These are phyloP conservation scores for Cranoglanis bouderius DNA, from an alignment of 2,113 vertebrate genomes.

Conservation along the genomic window DNA sequence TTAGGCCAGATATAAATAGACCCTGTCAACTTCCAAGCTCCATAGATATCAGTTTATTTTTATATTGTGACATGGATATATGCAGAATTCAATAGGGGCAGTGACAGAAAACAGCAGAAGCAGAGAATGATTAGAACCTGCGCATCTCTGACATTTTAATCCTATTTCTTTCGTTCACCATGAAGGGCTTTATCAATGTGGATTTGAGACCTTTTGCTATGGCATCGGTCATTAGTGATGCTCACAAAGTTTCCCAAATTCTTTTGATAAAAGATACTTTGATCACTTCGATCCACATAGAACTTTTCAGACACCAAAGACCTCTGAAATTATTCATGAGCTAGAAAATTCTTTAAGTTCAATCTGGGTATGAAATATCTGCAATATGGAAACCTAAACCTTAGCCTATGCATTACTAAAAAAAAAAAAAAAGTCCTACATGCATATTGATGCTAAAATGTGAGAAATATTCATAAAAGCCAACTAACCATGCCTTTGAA, in stretches of 20 bases:
- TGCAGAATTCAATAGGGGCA: background rate
- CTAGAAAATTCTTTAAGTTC: background rate
- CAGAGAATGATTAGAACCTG: background rate
- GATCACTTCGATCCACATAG: background rate
- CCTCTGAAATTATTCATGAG: background rate
- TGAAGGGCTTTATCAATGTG: constrained; percentile 3
- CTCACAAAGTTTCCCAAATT: constrained; percentile 16
- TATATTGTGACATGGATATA: background rate
- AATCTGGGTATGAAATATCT: background rate
- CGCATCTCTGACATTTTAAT: constrained; percentile 13
- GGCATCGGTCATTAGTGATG: constrained; percentile 19
- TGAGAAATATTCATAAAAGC: constrained; percentile 4
- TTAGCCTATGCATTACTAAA: background rate
- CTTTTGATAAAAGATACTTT: constrained; percentile 17
- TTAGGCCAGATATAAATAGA: background rate
- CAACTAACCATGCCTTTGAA: background rate
- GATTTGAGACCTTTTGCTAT: constrained; percentile 22
- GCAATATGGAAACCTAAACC: background rate
- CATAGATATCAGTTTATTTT: background rate
- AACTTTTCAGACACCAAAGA: constrained; percentile 9
- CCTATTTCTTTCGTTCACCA: background rate
- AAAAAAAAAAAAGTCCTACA: background rate
- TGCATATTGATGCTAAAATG: background rate
- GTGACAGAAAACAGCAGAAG: background rate
- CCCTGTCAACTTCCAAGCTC: background rate